phyloP scores from a whole-genome alignment of 2,888 invertebrate species.

The Synergus laeviventris region DNA sequence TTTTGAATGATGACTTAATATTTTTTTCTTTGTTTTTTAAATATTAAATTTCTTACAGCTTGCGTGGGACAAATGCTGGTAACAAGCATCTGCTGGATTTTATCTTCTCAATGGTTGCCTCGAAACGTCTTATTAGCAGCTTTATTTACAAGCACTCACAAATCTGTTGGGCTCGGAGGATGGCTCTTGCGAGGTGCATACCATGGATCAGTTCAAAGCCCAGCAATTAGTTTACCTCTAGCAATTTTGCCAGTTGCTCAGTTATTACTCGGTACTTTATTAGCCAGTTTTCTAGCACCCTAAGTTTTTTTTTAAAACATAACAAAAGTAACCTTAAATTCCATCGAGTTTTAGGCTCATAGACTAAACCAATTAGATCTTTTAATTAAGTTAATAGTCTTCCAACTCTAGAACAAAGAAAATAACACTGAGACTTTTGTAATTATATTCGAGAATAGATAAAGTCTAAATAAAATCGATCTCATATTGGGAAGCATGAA shows the following conservation, averaged over 20 bases:
- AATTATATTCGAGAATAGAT: background rate
- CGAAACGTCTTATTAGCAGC: conserved; percentile 67
- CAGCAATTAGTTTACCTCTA: conserved; percentile 71
- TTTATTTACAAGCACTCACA: conserved; percentile 71
- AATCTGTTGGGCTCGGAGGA: conserved; percentile 72
- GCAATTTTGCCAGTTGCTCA: conserved; percentile 72
- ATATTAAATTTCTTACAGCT: conserved; percentile 59
- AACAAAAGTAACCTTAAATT: background rate
- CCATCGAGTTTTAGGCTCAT: background rate
- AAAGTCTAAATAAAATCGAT: background rate
- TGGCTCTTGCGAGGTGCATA: conserved; percentile 72
- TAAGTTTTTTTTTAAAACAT: background rate
- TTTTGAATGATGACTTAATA: background rate
- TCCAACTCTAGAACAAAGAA: background rate
- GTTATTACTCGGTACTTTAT: conserved; percentile 69
- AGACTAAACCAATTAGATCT: background rate
- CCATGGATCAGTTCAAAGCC: conserved; percentile 67
- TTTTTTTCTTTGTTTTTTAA: background rate
- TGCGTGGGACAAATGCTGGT: conserved; percentile 70
- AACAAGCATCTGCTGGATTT: conserved; percentile 70
- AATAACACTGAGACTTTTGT: background rate
- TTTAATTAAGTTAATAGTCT: background rate
- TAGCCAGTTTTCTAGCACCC: conserved; percentile 62
- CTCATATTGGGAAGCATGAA: background rate
- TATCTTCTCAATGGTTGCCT: conserved; percentile 71